These are phyloP conservation scores for Bimastos eiseni DNA, from an alignment of 2,888 invertebrate genomes.

Conservation along the genomic window DNA sequence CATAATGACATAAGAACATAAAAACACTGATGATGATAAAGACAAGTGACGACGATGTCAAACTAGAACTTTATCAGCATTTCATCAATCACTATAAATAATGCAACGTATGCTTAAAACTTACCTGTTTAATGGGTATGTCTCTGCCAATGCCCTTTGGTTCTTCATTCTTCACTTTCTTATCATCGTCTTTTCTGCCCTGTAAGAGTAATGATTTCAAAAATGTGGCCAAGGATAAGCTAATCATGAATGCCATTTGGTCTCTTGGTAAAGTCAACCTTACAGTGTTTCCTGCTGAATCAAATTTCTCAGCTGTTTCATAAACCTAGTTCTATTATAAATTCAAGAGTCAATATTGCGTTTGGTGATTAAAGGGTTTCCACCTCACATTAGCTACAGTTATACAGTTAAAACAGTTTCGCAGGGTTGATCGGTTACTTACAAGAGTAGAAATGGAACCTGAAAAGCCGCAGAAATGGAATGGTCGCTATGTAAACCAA, in stretches of 20 bases:
- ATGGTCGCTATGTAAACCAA: background rate
- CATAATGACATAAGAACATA: background rate
- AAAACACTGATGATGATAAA: background rate
- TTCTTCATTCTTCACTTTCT: slow-evolving; percentile 30
- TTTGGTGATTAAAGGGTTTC: background rate
- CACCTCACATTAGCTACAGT: background rate
- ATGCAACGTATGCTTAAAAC: background rate
- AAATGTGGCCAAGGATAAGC: background rate
- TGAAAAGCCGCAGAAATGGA: background rate
- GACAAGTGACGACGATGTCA: background rate
- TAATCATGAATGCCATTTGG: background rate
- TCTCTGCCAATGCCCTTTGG: slow-evolving; percentile 31
- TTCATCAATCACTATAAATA: background rate
- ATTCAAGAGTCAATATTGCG: background rate
- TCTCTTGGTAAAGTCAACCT: too few species aligned
- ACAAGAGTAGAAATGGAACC: slow-evolving; percentile 3
- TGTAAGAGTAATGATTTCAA: background rate
- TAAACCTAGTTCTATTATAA: background rate
- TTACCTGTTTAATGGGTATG: slow-evolving; percentile 37
- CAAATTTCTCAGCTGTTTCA: background rate
- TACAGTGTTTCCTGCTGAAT: background rate
- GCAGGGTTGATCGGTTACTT: background rate
- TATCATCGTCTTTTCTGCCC: slow-evolving; percentile 37
- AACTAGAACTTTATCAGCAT: too few species aligned
- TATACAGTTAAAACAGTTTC: background rate